Evolutionary conservation across 2,797 vertebrate species (phyloP).

Genomic region (Acestrorhynchus altus): DNA sequence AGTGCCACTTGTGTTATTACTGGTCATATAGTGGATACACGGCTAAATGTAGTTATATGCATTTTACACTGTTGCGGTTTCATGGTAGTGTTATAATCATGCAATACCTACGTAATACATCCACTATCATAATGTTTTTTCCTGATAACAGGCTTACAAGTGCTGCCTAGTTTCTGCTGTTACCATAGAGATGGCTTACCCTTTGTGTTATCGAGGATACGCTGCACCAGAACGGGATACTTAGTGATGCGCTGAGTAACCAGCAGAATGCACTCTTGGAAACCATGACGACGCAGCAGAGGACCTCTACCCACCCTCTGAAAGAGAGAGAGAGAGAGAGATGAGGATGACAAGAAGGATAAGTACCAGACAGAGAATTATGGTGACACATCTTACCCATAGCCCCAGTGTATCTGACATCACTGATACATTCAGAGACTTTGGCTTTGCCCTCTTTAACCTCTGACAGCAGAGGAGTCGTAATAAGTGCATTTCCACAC

Average conservation of each 20-base stretch:
- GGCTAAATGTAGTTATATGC: neutral
- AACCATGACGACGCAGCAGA: conserved; percentile 86
- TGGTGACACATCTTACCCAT: too few species aligned
- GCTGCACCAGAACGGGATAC: conserved; percentile 89
- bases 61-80: neutral
- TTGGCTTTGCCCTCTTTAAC: neutral
- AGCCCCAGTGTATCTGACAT: neutral
- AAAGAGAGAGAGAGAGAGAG: conserved; percentile 11
- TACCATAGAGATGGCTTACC: conserved; percentile 70
- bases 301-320: conserved; percentile 85
- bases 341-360: conserved; percentile 2
- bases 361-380: neutral
- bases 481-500: neutral
- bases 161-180: conserved; percentile 4
- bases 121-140: neutral
- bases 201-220: conserved; percentile 88
- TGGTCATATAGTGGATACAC: neutral
- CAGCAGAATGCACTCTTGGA: conserved; percentile 91
- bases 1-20: neutral
- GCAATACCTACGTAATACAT: neutral
- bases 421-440: too few species aligned
- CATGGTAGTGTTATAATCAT: neutral
- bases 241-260: conserved; percentile 95
- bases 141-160: neutral
- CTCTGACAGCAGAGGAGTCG: too few species aligned